Base-by-base conservation (phyloP, 2,113 vertebrate genomes). In the Meleagris gallopavo region DNA sequence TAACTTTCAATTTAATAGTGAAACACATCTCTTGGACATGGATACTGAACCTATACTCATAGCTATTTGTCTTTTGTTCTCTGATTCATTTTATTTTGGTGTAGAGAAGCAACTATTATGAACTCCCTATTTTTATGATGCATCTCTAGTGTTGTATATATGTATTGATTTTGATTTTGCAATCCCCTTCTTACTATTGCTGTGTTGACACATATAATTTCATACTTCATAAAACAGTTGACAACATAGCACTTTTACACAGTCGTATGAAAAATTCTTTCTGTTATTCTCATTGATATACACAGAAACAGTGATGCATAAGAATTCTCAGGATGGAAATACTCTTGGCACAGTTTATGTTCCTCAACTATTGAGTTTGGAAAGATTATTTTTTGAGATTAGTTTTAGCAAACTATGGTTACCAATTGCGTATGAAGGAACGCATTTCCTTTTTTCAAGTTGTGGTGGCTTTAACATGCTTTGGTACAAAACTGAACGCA, bases 151-250 rank as follows among this genome's bases (percentile, higher is more conserved):
- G 11, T 83, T 54, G 58, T 79, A 45, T 70, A 32, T 74, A 84
- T 90, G 81, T 92, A 88, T 65, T 86, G 83, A 94, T 85, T 93
- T 92, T 89, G 81, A 72, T 87, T 57, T 25, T 83, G n/a, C 72
- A 65, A 38, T 55, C 20, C 50, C 60, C 40, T 45, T 84, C 16
- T 72, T 83, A 46, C 83, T 57, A 34, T 67, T 94, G 73, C 32
- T 72, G 21, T 78, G 50, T 90, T 94, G 92, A 89, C 93, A 89
- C 62, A 71, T 91, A 60, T 57, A 95, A 97, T 97, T 96, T 96
- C 94, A 93, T 94, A 95, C 81, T 92, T 64, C 92, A 89, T 96
- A 83, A 95, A 94, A 62, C 66, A 41, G 67, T 87, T 89, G 78
- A 86, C 89, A 95, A 40, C 40, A 69, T 76, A 92, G 69, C 79